Base-by-base conservation (phyloP, 2,888 invertebrate genomes). In the Pristionchus exspectatus region DNA sequence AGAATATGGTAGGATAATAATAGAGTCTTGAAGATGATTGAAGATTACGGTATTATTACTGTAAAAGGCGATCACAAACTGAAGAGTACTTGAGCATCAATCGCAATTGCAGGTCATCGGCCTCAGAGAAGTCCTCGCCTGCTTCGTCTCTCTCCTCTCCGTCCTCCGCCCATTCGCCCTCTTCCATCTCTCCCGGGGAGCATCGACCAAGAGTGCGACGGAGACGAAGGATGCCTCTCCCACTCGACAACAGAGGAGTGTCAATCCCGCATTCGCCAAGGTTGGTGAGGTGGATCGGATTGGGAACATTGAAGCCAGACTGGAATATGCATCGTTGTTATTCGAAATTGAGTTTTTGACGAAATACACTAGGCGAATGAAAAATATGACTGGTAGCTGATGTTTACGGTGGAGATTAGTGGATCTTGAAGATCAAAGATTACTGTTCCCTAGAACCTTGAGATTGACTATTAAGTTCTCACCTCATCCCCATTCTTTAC, bases 181-280 rank as follows among this genome's bases (percentile, higher is more conserved):
- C 87, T 3, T 88, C 87, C 54, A 88, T 88, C 74, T 88, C 87
- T 1, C 87, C 87, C 0, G 87, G 87, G 10, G 63, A 33, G 27
- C 87, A 54, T 56, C 87, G 69, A 87, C 69, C 44, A 69, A 81
- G n/a, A 54, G 50, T 54, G 27, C 14, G 50, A n/a, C 27, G 50
- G 81, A 81, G 81, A 50, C 50, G 14, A 81, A 81, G 14, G 44
- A 50, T 0, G 27, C 44, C 1, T 81, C 81, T 5, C 81, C 81
- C n/a, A 50, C 81, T n/a, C n/a, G 30, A 56, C 87, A 74, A 56
- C 87, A 74, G 24, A 59, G 50, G 56, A 56, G n/a, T 54, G 33
- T 74, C 87, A 88, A 88, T 59, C 87, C 87, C 56, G 72, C 44
- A 3, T 88, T 88, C 24, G 87, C 72, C 24, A 88, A 88, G 87